These are phyloP conservation scores for Asteroscopus sphinx DNA, from an alignment of 2,888 invertebrate genomes.

Conservation along the genomic window DNA sequence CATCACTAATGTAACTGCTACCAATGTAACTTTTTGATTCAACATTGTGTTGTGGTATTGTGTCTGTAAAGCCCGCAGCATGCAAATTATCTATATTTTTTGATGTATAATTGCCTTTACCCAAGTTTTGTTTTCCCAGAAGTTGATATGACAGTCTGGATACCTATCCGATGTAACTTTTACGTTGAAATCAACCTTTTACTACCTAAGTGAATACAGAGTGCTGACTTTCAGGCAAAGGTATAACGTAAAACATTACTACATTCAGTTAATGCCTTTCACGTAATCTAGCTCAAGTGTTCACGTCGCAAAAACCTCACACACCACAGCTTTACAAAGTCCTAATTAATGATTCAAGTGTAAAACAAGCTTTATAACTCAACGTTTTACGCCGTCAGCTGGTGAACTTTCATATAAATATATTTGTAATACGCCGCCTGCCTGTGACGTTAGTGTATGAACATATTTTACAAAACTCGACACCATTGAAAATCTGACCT, in stretches of 20 bases:
- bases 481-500: constrained; percentile 1
- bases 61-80: too few species aligned
- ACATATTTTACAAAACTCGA: constrained; percentile 19
- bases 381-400: constrained; percentile 11
- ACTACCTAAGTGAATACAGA: too few species aligned
- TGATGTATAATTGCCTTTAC: too few species aligned
- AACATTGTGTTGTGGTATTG: too few species aligned
- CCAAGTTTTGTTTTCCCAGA: neutral
- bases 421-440: constrained; percentile 11
- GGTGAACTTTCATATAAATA: constrained; percentile 17
- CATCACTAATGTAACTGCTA: too few species aligned
- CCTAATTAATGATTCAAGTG: constrained; percentile 20
- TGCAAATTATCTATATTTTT: too few species aligned
- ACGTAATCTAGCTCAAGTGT: neutral
- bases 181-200: too few species aligned
- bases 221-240: too few species aligned
- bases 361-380: constrained; percentile 18
- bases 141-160: neutral
- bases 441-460: constrained; percentile 15
- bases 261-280: neutral
- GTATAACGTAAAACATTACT: neutral
- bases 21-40: too few species aligned
- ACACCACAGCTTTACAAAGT: constrained; percentile 11
- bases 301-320: neutral
- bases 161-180: too few species aligned